Evolutionary conservation across 2,797 vertebrate species (phyloP), one percentile per base, ranked within the genome.

Genomic region (Taenioides sp.): DNA sequence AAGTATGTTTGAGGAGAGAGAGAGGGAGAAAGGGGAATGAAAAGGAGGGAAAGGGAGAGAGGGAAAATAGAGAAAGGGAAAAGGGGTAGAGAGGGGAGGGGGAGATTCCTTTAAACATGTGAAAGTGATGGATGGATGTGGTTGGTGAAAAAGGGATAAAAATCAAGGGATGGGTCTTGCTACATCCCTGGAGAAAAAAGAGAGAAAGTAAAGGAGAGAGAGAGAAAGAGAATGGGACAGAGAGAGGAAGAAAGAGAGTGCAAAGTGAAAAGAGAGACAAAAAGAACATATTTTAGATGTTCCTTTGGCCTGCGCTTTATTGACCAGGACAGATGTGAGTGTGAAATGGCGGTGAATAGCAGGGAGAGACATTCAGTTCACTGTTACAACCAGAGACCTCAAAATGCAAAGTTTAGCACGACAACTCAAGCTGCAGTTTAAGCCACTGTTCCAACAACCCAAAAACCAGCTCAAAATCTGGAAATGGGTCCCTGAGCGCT

Each of bases 51-150:
- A 55, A 2, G 52, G 37, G 22, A 55, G 6, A 6, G 3, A 11
- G 52, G 11, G 52, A 5, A 78, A 27, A 27, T 27, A 27, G 22
- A 55, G 6, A 6, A 4, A 11, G 52, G 11, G 52, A 5, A 76
- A 6, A 64, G 27, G 16, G 17, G 63, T 9, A 37, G 34, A 2
- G 50, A 62, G 43, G 31, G 52, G 22, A 61, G 28, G 65, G 18
- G 10, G 60, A 25, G 59, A 20, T 31, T 63, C 49, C 22, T 47
- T 17, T 69, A 43, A 37, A 68, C 37, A 66, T 22, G 14, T 58
- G 50, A 68, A 59, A 71, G 65, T 65, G 50, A 59, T 58, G 47
- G 67, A 37, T 77, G 67, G 14, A 49, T 65, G 25, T 47, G 16
- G 28, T 28, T 2, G 25, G 28, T 0, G 59, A 34, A 61, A 61